A percentile compares a stretch with the other conserved stretches of the same genome.
These are phyloP conservation scores for Pyrgus malvae DNA, from an alignment of 2,888 invertebrate species.

Conservation along the genomic window DNA sequence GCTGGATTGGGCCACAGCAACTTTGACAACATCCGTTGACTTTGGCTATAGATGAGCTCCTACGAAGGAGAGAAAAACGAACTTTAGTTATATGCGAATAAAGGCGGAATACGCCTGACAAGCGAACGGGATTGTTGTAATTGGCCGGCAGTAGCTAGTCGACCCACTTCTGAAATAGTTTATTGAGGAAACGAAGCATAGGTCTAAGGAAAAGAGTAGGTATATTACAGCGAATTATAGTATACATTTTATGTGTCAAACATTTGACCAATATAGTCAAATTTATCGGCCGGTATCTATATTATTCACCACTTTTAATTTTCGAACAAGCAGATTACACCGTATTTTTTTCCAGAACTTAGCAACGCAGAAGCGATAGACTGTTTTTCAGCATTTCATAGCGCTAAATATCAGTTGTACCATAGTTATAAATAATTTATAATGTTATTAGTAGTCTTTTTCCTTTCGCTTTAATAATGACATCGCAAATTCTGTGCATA, in stretches of 20 bases:
- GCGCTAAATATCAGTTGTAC: no score
- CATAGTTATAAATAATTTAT: no score
- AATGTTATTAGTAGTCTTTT: no score
- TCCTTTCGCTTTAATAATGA: no score
- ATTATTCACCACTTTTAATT: no score
- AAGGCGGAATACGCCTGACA: conserved; percentile 58
- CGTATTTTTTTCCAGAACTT: no score
- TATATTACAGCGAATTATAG: not conserved
- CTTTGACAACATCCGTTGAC: conserved; percentile 81
- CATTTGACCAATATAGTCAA: not conserved
- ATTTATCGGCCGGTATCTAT: no score
- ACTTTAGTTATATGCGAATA: conserved; percentile 71
- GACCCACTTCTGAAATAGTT: conserved; percentile 26
- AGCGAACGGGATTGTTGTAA: conserved; percentile 26
- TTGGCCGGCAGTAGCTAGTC: conserved; percentile 27
- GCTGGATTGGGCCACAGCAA: conserved; percentile 80
- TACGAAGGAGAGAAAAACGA: conserved; percentile 78
- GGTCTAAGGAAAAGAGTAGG: conserved; percentile 18
- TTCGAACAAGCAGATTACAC: no score
- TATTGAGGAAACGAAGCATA: conserved; percentile 24
- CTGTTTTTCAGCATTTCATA: no score
- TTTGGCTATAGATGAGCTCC: conserved; percentile 83
- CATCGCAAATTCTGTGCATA: no score
- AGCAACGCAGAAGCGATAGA: no score
- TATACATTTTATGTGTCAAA: not conserved